Conservation (phyloP, 2,113 vertebrate species). For the Callipepla squamata region DNA sequence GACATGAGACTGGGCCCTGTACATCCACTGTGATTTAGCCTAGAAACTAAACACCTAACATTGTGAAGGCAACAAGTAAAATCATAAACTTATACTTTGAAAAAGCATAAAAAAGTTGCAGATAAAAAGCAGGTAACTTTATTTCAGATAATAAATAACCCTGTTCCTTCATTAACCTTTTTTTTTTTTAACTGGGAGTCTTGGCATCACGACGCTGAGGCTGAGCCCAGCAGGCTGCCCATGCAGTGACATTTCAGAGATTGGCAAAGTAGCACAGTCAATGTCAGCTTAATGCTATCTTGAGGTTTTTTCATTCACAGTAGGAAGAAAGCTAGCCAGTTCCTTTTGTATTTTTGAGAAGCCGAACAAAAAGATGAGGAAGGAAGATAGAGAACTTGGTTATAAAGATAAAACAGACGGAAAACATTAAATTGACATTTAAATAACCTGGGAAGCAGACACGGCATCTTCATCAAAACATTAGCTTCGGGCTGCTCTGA, state of each 20-base stretch:
- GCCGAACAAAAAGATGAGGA: background rate
- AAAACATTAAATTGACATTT: constrained; percentile 13
- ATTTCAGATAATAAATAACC: constrained; percentile 71
- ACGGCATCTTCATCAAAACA: background rate
- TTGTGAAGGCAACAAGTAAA: constrained; percentile 46
- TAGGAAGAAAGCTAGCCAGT: constrained; percentile 30
- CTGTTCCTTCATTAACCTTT: constrained; percentile 87
- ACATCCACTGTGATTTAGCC: background rate
- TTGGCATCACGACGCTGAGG: constrained; percentile 57
- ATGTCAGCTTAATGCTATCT: constrained; percentile 60
- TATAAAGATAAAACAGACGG: background rate
- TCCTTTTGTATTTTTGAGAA: constrained; percentile 62
- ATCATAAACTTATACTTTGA: constrained; percentile 53
- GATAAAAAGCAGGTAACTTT: constrained; percentile 60
- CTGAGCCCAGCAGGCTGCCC: constrained; percentile 77
- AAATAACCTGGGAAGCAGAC: constrained; percentile 9
- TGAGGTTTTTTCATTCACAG: constrained; percentile 78
- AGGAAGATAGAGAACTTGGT: background rate
- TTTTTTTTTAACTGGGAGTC: constrained; percentile 77
- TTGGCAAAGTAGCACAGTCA: constrained; percentile 59
- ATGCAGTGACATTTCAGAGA: constrained; percentile 82
- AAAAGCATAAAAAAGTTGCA: constrained; percentile 26
- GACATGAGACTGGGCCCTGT: background rate
- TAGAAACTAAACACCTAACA: constrained; percentile 28
- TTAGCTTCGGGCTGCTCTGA: background rate